Evolutionary conservation across 2,888 invertebrate species (phyloP).

Genomic region (Hyposoter didymator): DNA sequence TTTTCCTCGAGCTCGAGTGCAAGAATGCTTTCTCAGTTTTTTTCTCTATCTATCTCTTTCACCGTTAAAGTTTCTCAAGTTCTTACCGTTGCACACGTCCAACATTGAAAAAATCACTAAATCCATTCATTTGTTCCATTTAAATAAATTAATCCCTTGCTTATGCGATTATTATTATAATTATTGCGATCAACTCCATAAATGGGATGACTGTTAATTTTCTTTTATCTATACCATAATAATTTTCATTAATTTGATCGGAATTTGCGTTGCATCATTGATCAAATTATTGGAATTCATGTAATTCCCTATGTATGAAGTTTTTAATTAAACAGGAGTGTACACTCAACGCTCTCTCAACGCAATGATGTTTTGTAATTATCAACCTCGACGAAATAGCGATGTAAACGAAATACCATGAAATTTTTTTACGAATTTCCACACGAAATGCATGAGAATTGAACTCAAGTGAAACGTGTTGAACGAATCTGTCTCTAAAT

Average conservation of each 20-base stretch:
- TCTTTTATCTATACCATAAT: background rate
- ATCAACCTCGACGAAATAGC: background rate
- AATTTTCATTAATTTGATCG: background rate
- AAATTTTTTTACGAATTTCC: background rate
- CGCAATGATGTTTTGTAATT: background rate
- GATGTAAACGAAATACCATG: background rate
- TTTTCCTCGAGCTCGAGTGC: conserved; percentile 61
- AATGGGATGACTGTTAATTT: background rate
- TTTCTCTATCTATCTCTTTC: conserved; percentile 14
- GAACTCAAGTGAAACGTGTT: too few species aligned
- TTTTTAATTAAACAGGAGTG: background rate
- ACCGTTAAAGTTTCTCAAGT: conserved; percentile 38
- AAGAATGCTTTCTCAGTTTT: background rate
- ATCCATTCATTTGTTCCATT: background rate
- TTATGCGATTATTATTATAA: background rate
- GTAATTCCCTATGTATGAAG: background rate
- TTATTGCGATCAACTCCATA: background rate
- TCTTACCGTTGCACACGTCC: background rate
- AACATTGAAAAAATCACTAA: background rate
- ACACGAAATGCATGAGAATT: background rate
- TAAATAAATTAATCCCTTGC: background rate
- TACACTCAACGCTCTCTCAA: background rate
- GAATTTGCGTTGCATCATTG: background rate
- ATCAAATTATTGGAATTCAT: background rate
- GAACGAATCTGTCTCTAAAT: too few species aligned